Evolutionary conservation across 1,140 invertebrate species (phyloP).

Genomic region (Neodiprion lecontei): DNA sequence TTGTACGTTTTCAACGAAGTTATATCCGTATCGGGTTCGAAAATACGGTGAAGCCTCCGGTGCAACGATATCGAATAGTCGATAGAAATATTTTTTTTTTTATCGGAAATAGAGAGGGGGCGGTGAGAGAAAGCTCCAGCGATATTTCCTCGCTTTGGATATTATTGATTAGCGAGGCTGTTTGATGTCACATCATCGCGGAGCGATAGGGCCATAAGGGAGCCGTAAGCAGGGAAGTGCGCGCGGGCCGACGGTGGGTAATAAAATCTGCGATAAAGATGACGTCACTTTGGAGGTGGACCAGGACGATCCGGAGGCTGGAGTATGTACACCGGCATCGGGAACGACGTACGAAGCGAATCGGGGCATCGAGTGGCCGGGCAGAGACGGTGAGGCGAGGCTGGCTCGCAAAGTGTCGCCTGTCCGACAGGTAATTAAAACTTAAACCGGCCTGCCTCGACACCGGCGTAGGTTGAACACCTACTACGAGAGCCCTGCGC

Average conservation of each 20-base stretch:
- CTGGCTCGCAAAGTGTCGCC: background rate
- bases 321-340: no score
- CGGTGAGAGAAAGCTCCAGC: background rate
- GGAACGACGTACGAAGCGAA: no score
- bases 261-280: background rate
- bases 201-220: background rate
- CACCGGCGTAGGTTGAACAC: background rate
- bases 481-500: background rate
- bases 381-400: background rate
- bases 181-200: conserved; percentile 3
- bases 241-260: background rate
- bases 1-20: no score
- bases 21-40: no score
- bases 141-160: background rate
- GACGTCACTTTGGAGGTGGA: background rate
- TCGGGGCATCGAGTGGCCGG: no score
- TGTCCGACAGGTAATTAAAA: conserved; percentile 1
- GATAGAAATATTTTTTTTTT: no score
- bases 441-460: background rate
- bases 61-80: no score
- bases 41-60: no score
- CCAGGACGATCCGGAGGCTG: no score
- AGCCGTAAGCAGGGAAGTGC: background rate
- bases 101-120: no score
- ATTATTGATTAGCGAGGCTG: conserved; percentile 4